Percentiles rank a stretch among this genome's conserved stretches.
Conservation (phyloP, 2,888 invertebrate species). For the Eupithecia abbreviata region DNA sequence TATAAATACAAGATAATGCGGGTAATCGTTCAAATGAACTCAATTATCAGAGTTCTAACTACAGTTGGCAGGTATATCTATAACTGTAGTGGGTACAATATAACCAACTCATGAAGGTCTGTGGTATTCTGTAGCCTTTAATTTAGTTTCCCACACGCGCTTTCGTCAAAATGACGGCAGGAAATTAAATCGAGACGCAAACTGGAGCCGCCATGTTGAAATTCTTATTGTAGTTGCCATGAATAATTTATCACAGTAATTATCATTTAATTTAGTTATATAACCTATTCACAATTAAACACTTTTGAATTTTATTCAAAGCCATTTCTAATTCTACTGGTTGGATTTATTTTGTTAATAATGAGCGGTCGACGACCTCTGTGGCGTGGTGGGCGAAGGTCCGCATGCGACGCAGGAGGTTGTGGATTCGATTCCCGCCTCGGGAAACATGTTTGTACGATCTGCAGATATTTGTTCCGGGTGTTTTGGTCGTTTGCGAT, state of each 20-base stretch:
- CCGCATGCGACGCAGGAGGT: too few relatives aligned
- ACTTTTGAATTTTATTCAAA: background rate
- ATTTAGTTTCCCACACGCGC: slow-evolving; percentile 20
- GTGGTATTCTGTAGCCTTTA: slow-evolving; percentile 14
- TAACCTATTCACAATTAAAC: background rate
- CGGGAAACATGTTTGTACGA: too few relatives aligned
- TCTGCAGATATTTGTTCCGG: too few relatives aligned
- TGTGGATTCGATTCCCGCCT: too few relatives aligned
- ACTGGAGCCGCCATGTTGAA: slow-evolving; percentile 11
- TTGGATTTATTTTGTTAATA: background rate
- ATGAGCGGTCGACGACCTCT: background rate
- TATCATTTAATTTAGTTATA: background rate
- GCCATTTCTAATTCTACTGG: background rate
- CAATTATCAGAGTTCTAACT: background rate
- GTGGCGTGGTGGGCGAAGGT: too few relatives aligned
- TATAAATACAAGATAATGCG: background rate
- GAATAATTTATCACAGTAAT: background rate
- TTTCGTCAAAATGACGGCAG: slow-evolving; percentile 36
- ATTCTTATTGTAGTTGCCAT: slow-evolving; percentile 9
- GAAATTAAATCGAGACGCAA: slow-evolving; percentile 40
- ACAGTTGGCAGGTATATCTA: background rate
- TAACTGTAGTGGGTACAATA: background rate
- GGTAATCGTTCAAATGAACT: background rate
- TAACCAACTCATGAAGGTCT: slow-evolving; percentile 2
- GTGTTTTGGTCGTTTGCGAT: too few relatives aligned